phyloP scores from a whole-genome alignment of 1,140 invertebrate genomes.

The Zeugodacus cucurbitae region DNA sequence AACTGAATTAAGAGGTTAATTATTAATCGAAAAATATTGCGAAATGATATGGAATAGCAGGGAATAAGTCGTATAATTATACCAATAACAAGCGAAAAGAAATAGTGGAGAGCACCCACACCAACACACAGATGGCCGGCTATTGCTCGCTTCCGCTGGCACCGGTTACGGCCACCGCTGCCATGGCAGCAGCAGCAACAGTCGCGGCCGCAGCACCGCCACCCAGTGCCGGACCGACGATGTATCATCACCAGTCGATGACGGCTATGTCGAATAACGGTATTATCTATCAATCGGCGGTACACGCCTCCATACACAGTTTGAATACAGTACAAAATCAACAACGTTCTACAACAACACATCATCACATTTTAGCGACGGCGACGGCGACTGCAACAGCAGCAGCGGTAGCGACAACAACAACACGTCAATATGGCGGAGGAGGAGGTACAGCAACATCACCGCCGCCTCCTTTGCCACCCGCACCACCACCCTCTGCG shows the following conservation, averaged over 20 bases:
- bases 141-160: slow-evolving; percentile 60
- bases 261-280: slow-evolving; percentile 62
- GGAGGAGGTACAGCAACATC: slow-evolving; percentile 35
- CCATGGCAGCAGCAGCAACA: slow-evolving; percentile 47
- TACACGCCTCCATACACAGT: slow-evolving; percentile 64
- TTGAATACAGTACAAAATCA: slow-evolving; percentile 64
- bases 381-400: slow-evolving; percentile 50
- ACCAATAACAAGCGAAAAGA: neutral
- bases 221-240: slow-evolving; percentile 51
- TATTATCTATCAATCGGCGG: slow-evolving; percentile 66
- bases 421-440: slow-evolving; percentile 49
- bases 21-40: neutral
- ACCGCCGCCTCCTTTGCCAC: slow-evolving; percentile 23
- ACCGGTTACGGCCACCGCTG: slow-evolving; percentile 54
- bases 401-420: slow-evolving; percentile 50
- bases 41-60: neutral
- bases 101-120: neutral
- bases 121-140: slow-evolving; percentile 53
- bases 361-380: slow-evolving; percentile 62
- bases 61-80: neutral
- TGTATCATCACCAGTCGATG: slow-evolving; percentile 63
- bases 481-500: neutral
- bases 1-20: too few relatives aligned
- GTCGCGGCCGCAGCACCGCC: slow-evolving; percentile 48
- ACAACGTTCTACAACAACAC: slow-evolving; percentile 49